phyloP scores from a whole-genome alignment of 2,888 invertebrate genomes.

The Tridacna crocea region DNA sequence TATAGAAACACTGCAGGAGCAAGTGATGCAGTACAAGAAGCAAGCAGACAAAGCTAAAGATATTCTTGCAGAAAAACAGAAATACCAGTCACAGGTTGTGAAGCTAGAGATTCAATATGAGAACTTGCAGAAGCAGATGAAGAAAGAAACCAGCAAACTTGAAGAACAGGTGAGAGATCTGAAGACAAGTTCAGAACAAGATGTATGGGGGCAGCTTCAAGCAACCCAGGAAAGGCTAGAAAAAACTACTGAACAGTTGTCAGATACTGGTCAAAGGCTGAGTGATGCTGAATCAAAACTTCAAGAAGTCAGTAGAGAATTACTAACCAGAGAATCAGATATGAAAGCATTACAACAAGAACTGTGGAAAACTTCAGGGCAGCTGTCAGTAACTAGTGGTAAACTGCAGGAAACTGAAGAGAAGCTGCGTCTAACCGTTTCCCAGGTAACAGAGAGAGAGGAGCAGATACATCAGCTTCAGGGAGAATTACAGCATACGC shows the following conservation, averaged over 20 bases:
- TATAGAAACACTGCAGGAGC: conserved; percentile 56
- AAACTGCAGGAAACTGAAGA: conserved; percentile 63
- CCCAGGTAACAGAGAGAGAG: conserved; percentile 67
- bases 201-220: conserved; percentile 59
- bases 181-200: conserved; percentile 46
- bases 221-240: conserved; percentile 68
- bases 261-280: conserved; percentile 60
- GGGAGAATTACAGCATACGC: conserved; percentile 62
- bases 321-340: conserved; percentile 47
- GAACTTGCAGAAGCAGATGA: conserved; percentile 56
- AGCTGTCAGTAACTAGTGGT: conserved; percentile 62
- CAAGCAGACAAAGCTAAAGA: conserved; percentile 59
- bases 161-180: conserved; percentile 54
- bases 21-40: conserved; percentile 55
- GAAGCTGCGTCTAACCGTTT: conserved; percentile 60
- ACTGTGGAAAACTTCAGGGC: conserved; percentile 64
- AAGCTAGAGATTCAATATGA: conserved; percentile 58
- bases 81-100: conserved; percentile 59
- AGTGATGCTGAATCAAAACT: conserved; percentile 55
- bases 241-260: conserved; percentile 66
- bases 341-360: conserved; percentile 61
- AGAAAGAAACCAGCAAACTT: conserved; percentile 43
- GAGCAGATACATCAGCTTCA: conserved; percentile 71
- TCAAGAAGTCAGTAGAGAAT: conserved; percentile 50
- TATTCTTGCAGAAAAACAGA: conserved; percentile 57